Conservation (phyloP, 2,113 vertebrate species). For the Typhlomys cinereus region DNA sequence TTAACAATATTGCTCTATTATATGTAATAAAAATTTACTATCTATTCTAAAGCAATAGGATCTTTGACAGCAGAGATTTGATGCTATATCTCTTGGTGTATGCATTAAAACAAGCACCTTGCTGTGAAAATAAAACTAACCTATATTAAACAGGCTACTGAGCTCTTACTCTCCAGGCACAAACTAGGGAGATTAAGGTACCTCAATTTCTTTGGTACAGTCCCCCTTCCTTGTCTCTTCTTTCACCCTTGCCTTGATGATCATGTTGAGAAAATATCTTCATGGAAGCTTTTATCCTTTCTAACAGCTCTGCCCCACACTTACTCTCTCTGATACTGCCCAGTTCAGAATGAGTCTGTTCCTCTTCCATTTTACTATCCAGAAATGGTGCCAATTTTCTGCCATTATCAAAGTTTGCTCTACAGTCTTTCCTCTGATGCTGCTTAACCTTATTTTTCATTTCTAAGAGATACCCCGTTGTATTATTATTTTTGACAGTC, state of each 20-base stretch:
- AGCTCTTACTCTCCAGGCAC: not conserved
- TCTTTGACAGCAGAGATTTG: slow-evolving; percentile 17
- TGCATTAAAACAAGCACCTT: not conserved
- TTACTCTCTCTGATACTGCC: not conserved
- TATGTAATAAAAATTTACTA: not conserved
- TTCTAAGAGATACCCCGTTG: not conserved
- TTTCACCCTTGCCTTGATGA: not conserved
- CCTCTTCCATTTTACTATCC: not conserved
- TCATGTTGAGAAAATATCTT: not conserved
- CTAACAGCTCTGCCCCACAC: not conserved
- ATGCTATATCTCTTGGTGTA: not conserved
- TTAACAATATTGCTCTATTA: not conserved
- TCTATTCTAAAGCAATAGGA: not conserved
- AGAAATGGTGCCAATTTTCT: not conserved
- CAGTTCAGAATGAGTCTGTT: not conserved
- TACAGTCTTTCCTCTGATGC: not conserved
- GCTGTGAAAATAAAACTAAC: not conserved
- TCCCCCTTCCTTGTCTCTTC: not conserved
- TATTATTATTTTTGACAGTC: not conserved
- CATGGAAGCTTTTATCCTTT: not conserved
- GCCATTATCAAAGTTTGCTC: not conserved
- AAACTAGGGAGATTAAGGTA: not conserved
- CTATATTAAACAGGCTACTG: not conserved
- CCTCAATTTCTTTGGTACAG: not conserved
- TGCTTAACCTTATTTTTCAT: not conserved